Conservation (phyloP, 30 jellyfish, hydroid and myxozoan genomes). For the Calvadosia cruxmelitensis region DNA sequence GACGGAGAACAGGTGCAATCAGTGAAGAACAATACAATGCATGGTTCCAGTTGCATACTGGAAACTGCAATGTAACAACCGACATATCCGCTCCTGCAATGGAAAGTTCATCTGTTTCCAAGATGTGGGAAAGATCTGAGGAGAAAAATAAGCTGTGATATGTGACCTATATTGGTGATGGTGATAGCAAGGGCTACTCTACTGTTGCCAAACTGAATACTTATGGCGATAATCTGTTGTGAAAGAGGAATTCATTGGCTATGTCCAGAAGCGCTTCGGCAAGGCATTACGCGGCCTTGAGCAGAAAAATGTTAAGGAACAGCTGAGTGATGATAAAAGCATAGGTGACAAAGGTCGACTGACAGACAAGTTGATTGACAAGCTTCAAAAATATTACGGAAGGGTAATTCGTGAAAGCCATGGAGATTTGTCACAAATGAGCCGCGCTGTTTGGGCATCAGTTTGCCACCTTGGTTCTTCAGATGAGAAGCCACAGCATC, state of each 20-base stretch:
- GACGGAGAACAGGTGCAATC: background rate
- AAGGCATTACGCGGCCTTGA: background rate
- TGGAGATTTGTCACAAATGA: background rate
- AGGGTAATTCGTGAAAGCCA: background rate
- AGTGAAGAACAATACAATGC: background rate
- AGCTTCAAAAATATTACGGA: background rate
- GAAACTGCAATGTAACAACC: background rate
- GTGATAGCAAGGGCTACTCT: background rate
- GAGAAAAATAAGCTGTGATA: background rate
- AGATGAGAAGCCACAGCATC: conserved; percentile 11
- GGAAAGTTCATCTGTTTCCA: background rate
- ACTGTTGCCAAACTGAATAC: background rate
- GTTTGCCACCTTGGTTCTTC: background rate
- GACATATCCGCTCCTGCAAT: background rate
- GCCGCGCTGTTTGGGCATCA: background rate
- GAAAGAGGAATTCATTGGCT: background rate
- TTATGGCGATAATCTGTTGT: background rate
- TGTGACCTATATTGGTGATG: conserved; percentile 1
- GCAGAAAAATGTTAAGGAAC: background rate
- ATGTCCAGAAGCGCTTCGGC: background rate
- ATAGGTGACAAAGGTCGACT: background rate
- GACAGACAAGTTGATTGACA: background rate
- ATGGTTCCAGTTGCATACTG: background rate
- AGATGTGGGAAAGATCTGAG: background rate
- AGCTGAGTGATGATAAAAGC: background rate